These are phyloP conservation scores for Zophobas morio DNA, from an alignment of 1,140 invertebrate species.

Conservation along the genomic window DNA sequence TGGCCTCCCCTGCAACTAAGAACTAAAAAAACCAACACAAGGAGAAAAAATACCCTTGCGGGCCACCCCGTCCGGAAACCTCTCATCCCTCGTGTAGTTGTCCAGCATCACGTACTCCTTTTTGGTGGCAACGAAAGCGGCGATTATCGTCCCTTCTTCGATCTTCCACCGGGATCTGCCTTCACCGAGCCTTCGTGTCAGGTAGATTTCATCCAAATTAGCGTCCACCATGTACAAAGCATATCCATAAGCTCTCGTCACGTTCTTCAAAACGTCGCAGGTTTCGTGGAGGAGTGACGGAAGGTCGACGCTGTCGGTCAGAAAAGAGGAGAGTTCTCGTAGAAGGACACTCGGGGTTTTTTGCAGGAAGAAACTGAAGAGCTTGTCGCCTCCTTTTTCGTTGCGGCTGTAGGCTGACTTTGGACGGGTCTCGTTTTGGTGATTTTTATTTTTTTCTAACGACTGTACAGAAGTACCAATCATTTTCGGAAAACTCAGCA, in stretches of 20 bases:
- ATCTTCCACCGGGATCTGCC: slow-evolving; percentile 71
- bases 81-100: slow-evolving; percentile 68
- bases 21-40: too few species aligned
- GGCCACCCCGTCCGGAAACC: slow-evolving; percentile 70
- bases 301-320: slow-evolving; percentile 66
- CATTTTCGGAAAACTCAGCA: too few species aligned
- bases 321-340: slow-evolving; percentile 10
- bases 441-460: too few species aligned
- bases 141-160: slow-evolving; percentile 69
- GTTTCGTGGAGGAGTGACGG: slow-evolving; percentile 71
- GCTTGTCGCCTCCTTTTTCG: slow-evolving; percentile 1
- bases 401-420: background rate
- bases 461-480: too few species aligned
- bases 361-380: slow-evolving; percentile 18
- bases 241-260: slow-evolving; percentile 70
- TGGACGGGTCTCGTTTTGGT: background rate
- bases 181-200: slow-evolving; percentile 65
- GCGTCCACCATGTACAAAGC: slow-evolving; percentile 71
- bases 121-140: slow-evolving; percentile 70
- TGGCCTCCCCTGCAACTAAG: slow-evolving; percentile 59
- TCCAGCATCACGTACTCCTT: slow-evolving; percentile 70
- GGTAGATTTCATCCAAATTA: slow-evolving; percentile 68
- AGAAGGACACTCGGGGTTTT: slow-evolving; percentile 24
- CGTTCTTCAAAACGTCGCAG: slow-evolving; percentile 69
- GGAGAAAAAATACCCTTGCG: slow-evolving; percentile 4